Percentiles rank a stretch among this genome's conserved stretches.
phyloP scores from a whole-genome alignment of 2,888 invertebrate genomes.

The Sinotaia quadrata region DNA sequence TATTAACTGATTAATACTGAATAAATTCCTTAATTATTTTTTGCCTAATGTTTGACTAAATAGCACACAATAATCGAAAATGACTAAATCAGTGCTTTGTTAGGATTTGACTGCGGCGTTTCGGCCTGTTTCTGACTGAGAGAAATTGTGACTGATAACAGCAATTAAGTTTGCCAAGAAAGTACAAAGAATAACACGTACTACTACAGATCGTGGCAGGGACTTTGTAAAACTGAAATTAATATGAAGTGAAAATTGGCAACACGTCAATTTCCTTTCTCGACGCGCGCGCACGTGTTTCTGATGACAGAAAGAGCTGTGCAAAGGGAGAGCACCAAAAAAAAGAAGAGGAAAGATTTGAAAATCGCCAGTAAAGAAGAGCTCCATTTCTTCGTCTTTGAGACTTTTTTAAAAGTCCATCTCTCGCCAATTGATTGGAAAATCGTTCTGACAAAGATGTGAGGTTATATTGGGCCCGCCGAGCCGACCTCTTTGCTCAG shows the following conservation, averaged over 20 bases:
- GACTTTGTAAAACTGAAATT: conserved; percentile 19
- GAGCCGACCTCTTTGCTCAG: background rate
- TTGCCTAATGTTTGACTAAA: too few species aligned
- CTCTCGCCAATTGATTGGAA: conserved; percentile 37
- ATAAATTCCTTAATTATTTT: too few species aligned
- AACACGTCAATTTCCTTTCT: too few species aligned
- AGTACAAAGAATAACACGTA: too few species aligned
- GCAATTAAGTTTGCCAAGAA: too few species aligned
- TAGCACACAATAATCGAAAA: too few species aligned
- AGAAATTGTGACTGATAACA: too few species aligned
- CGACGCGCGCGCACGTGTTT: conserved; percentile 8
- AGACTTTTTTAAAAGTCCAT: conserved; percentile 36
- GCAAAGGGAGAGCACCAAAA: background rate
- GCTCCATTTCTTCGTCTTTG: conserved; percentile 24
- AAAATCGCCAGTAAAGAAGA: background rate
- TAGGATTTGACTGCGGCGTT: too few species aligned
- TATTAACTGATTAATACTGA: too few species aligned
- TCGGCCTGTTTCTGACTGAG: too few species aligned
- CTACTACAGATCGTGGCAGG: too few species aligned
- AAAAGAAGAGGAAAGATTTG: background rate
- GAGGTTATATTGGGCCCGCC: background rate
- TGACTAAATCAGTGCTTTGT: too few species aligned
- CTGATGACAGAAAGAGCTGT: background rate
- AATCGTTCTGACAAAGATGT: conserved; percentile 32
- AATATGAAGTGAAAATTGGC: background rate